These are phyloP conservation scores for Asteroscopus sphinx DNA, from an alignment of 2,888 invertebrate species.

Conservation along the genomic window DNA sequence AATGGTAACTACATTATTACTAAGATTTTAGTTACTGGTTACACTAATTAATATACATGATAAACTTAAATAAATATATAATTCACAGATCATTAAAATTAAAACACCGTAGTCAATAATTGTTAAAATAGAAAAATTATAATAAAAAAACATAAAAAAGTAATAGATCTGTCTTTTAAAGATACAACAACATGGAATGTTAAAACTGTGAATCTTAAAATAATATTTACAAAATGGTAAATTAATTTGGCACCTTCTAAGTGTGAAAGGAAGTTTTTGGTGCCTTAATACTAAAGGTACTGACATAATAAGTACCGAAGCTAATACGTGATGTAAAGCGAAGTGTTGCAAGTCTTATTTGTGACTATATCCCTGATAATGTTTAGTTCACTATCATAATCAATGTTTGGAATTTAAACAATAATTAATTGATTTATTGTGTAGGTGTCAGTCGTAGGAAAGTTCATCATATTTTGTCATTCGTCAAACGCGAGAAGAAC, in stretches of 20 bases:
- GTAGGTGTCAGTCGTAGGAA: too few relatives aligned
- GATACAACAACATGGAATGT: constrained; percentile 60
- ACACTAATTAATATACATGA: constrained; percentile 40
- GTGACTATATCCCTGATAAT: constrained; percentile 59
- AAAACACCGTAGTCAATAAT: constrained; percentile 3
- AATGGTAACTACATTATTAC: constrained; percentile 71
- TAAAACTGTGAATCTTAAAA: constrained; percentile 50
- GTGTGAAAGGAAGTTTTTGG: constrained; percentile 53
- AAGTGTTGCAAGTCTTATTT: constrained; percentile 59
- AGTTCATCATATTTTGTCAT: too few relatives aligned
- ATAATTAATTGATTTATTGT: too few relatives aligned
- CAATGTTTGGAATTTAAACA: too few relatives aligned
- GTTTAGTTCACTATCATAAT: constrained; percentile 38
- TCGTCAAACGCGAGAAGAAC: too few relatives aligned
- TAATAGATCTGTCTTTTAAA: constrained; percentile 32
- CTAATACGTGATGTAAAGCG: constrained; percentile 58
- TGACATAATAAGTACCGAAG: constrained; percentile 49
- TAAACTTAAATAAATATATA: constrained; percentile 38
- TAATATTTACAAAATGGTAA: constrained; percentile 64
- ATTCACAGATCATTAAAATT: constrained; percentile 29
- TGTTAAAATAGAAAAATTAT: constrained; percentile 10
- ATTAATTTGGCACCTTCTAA: constrained; percentile 64
- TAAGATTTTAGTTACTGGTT: constrained; percentile 52
- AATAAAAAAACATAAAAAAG: constrained; percentile 8
- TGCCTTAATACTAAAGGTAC: constrained; percentile 60